Evolutionary conservation across 2,113 vertebrate genomes (phyloP).

Genomic region (Lasiurus cinereus): DNA sequence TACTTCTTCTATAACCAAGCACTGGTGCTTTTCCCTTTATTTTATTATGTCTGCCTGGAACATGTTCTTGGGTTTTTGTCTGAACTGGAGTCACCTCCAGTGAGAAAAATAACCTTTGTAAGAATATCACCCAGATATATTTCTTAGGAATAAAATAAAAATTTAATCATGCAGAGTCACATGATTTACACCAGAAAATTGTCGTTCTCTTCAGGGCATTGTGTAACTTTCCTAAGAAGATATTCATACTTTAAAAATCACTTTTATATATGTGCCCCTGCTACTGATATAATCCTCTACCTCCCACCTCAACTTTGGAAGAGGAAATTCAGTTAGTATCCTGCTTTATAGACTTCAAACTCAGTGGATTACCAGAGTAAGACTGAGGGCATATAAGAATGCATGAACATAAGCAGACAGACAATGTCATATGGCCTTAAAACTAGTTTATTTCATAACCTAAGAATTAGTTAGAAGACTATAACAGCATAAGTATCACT

Average conservation of each 20-base stretch:
- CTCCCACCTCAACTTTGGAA: background rate
- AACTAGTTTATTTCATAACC: background rate
- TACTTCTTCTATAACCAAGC: background rate
- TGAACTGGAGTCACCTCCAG: background rate
- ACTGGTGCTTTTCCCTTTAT: background rate
- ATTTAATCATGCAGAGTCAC: background rate
- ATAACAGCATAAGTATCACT: background rate
- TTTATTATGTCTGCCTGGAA: background rate
- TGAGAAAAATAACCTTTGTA: background rate
- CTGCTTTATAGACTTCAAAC: background rate
- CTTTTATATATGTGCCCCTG: background rate
- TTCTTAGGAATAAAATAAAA: background rate
- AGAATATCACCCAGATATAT: background rate
- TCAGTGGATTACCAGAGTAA: background rate
- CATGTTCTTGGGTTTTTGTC: background rate
- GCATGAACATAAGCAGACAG: background rate
- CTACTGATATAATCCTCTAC: background rate
- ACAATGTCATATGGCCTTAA: background rate
- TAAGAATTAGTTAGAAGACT: background rate
- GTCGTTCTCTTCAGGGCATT: background rate
- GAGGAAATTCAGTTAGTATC: background rate
- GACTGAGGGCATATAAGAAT: background rate
- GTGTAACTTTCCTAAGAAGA: background rate
- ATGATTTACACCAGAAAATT: conserved; percentile 12
- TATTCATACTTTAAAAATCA: background rate